Conservation (phyloP, 1,140 invertebrate genomes). For the Panagrolaimus sp. region DNA sequence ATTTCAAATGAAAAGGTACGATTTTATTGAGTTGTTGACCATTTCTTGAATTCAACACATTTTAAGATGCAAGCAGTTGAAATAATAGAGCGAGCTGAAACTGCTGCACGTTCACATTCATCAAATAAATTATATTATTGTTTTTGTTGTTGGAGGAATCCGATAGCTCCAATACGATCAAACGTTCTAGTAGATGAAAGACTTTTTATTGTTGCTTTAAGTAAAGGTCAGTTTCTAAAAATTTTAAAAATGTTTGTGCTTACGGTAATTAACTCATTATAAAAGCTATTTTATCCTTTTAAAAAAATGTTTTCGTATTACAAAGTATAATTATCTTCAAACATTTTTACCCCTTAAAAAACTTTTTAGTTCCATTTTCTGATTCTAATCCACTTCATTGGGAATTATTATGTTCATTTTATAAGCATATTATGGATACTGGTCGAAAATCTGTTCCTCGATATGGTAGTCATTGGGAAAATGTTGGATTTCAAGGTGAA, state of each 20-base stretch:
- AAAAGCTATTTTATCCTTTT: no score
- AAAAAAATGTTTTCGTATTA: no score
- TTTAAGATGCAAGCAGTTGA: not conserved
- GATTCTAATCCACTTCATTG: constrained; percentile 13
- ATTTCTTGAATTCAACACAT: no score
- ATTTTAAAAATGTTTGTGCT: no score
- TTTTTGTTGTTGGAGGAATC: not conserved
- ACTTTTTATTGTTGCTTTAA: constrained; percentile 2
- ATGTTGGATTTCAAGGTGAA: constrained; percentile 12
- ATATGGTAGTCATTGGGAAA: constrained; percentile 13
- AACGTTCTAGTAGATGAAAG: not conserved
- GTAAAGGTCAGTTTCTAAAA: not conserved
- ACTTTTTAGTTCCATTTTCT: not conserved
- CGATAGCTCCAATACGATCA: not conserved
- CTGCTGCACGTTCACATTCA: not conserved
- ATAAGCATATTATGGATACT: constrained; percentile 3
- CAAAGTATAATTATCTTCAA: no score
- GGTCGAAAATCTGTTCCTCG: not conserved
- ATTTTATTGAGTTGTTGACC: no score
- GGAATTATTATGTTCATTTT: constrained; percentile 11
- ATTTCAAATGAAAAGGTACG: not conserved
- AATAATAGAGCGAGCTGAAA: not conserved
- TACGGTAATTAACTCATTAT: no score
- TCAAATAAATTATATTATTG: constrained; percentile 9
- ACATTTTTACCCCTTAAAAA: no score